Evolutionary conservation across 37 sponge, comb jelly and placozoan species (phyloP).

Genomic region (Diacarnus erythraeanus): DNA sequence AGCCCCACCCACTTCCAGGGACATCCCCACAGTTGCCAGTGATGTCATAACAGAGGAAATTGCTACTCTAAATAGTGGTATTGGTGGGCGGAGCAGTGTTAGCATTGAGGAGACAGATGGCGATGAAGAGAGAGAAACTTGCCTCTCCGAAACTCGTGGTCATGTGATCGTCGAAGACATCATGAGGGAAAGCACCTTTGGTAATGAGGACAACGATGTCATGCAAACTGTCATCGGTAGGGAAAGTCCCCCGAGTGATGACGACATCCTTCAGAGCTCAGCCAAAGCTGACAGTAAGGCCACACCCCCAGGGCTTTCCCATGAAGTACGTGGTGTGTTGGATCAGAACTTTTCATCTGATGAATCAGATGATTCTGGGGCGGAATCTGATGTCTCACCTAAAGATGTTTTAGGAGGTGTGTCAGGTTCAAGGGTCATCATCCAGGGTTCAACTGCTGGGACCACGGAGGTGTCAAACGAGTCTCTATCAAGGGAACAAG

Average conservation of each 20-base stretch:
- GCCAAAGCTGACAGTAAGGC: background rate
- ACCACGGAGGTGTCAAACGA: too few species aligned
- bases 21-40: background rate
- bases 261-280: background rate
- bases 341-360: background rate
- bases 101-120: background rate
- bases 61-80: background rate
- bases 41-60: background rate
- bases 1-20: background rate
- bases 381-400: background rate
- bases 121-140: background rate
- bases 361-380: background rate
- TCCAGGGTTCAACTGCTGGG: too few species aligned
- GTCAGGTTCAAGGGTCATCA: too few species aligned
- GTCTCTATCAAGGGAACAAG: too few species aligned
- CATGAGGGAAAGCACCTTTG: background rate
- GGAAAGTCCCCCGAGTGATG: background rate
- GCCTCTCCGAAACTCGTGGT: background rate
- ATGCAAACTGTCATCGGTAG: background rate
- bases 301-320: background rate
- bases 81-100: background rate
- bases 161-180: background rate
- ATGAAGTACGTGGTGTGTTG: background rate
- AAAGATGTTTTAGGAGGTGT: too few species aligned
- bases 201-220: background rate